phyloP scores from a whole-genome alignment of 2,888 invertebrate genomes.

The Neoascia interrupta region DNA sequence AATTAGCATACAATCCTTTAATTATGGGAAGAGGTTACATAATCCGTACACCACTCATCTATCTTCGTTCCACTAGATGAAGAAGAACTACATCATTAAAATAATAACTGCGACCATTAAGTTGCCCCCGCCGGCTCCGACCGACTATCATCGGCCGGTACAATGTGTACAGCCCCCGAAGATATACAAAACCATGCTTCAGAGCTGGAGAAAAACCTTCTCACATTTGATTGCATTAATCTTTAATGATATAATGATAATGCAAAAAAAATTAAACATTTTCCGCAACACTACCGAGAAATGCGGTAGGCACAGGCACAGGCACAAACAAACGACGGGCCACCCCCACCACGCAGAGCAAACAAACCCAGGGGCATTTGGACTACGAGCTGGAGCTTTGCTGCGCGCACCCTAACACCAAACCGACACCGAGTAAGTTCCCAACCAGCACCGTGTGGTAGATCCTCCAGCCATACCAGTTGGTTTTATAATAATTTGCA shows the following conservation, averaged over 20 bases:
- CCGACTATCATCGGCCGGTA: too few relatives aligned
- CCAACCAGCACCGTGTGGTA: constrained; percentile 26
- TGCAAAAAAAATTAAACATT: constrained; percentile 53
- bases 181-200: too few relatives aligned
- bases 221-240: constrained; percentile 63
- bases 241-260: constrained; percentile 64
- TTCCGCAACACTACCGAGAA: constrained; percentile 53
- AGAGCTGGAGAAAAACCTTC: constrained; percentile 32
- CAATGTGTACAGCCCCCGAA: too few relatives aligned
- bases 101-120: constrained; percentile 34
- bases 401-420: constrained; percentile 9
- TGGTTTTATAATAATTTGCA: constrained; percentile 65
- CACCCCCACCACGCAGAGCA: constrained; percentile 1
- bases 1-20: constrained; percentile 61
- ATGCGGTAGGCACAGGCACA: too few relatives aligned
- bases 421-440: constrained; percentile 46
- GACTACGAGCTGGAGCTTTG: not conserved
- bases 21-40: constrained; percentile 39
- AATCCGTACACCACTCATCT: too few relatives aligned
- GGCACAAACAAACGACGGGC: constrained; percentile 6
- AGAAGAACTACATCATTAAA: constrained; percentile 51
- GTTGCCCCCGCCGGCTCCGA: too few relatives aligned
- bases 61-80: constrained; percentile 13
- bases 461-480: constrained; percentile 52
- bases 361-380: too few relatives aligned